phyloP scores from a whole-genome alignment of 1,140 invertebrate species.

The Ceratitis capitata region DNA sequence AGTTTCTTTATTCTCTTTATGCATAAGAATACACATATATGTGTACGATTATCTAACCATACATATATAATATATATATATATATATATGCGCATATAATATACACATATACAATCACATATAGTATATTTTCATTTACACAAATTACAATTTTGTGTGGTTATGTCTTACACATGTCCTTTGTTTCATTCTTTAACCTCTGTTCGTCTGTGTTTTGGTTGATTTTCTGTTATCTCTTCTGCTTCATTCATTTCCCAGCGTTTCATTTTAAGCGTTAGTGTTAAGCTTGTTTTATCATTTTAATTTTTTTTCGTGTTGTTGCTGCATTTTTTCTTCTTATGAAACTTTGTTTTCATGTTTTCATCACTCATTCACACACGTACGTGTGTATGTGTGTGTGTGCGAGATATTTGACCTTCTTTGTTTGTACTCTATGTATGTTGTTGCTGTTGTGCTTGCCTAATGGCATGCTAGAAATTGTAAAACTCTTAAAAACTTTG shows the following conservation, averaged over 20 bases:
- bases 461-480: slow-evolving; percentile 4
- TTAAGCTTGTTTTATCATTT: neutral
- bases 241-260: neutral
- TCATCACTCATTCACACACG: neutral
- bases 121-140: neutral
- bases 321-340: neutral
- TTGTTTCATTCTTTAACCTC: neutral
- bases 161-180: neutral
- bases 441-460: neutral
- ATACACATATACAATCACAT: neutral
- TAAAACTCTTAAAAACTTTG: neutral
- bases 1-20: neutral
- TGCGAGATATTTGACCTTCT: neutral
- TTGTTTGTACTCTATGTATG: neutral
- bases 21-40: neutral
- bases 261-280: neutral
- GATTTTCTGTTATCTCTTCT: neutral
- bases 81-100: neutral
- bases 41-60: neutral
- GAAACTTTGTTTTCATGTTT: neutral
- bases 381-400: too few species aligned
- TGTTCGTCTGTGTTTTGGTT: neutral
- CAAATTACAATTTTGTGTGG: neutral
- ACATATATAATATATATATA: neutral
- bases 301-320: neutral